phyloP scores from a whole-genome alignment of 2,113 vertebrate genomes.

The Toxostoma redivivum region DNA sequence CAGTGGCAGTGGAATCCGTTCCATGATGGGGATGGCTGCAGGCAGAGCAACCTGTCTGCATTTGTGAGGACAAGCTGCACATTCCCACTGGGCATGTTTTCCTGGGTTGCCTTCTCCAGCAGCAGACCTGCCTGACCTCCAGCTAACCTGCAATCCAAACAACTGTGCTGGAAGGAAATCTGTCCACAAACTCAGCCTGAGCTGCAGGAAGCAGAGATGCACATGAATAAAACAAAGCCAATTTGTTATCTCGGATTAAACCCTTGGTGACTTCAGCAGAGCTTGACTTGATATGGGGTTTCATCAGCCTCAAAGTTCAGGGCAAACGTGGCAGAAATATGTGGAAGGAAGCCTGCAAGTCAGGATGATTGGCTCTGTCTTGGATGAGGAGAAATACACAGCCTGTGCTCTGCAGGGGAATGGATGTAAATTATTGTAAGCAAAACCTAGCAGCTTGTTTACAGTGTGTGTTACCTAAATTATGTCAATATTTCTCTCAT shows the following conservation, averaged over 20 bases:
- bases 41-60: not conserved
- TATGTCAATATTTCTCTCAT: constrained; percentile 25
- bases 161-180: not conserved
- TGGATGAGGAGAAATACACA: not conserved
- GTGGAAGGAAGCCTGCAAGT: not conserved
- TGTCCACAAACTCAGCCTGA: not conserved
- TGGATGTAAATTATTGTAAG: constrained; percentile 9
- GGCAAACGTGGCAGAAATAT: constrained; percentile 7
- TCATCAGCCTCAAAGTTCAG: not conserved
- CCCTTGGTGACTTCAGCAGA: not conserved
- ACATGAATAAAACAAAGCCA: not conserved
- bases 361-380: constrained; percentile 22
- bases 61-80: not conserved
- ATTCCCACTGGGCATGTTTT: not conserved
- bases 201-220: not conserved
- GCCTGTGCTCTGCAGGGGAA: not conserved
- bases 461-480: constrained; percentile 11
- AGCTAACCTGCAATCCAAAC: not conserved
- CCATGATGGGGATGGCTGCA: not conserved
- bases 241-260: not conserved
- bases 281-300: not conserved
- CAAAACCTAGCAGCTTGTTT: constrained; percentile 24
- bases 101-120: not conserved
- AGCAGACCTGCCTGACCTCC: not conserved
- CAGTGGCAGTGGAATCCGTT: not conserved